Percentiles rank a stretch among this genome's conserved stretches.
Evolutionary conservation across 1,140 invertebrate genomes (phyloP).

Genomic region (Gerris buenoi): DNA sequence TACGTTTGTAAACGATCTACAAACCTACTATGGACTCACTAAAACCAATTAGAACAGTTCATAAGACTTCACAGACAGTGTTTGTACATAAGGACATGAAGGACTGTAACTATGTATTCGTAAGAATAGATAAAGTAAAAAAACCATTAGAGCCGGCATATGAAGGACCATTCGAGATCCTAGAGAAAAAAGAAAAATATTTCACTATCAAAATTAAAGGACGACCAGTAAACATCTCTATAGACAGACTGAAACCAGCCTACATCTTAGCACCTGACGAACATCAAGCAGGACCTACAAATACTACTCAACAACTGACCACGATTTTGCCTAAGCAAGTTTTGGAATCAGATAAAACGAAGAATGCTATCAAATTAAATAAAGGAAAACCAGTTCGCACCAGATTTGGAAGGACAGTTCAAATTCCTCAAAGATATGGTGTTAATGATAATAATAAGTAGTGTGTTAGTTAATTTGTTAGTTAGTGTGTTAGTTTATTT

Average conservation of each 20-base stretch:
- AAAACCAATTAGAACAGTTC: not conserved
- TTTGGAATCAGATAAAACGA: too few species aligned
- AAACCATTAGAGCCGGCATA: slow-evolving; percentile 1
- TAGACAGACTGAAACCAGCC: not conserved
- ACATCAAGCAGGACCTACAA: too few species aligned
- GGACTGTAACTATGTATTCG: not conserved
- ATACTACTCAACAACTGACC: too few species aligned
- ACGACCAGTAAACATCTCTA: not conserved
- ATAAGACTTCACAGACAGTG: not conserved
- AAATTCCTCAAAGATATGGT: too few species aligned
- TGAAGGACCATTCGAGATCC: slow-evolving; percentile 1
- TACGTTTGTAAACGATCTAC: not conserved
- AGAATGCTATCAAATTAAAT: too few species aligned
- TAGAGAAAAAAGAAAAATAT: not conserved
- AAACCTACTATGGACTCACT: not conserved
- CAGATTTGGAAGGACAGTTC: too few species aligned
- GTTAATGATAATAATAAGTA: too few species aligned
- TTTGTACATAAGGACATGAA: slow-evolving; percentile 2
- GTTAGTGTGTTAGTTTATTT: too few species aligned
- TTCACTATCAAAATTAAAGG: not conserved
- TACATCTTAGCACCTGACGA: too few species aligned
- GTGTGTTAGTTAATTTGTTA: too few species aligned
- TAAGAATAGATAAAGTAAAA: not conserved
- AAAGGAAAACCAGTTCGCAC: too few species aligned
- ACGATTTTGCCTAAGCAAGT: too few species aligned